Percentiles rank a stretch among this genome's conserved stretches.
Evolutionary conservation across 2,797 vertebrate species (phyloP).

Genomic region (Garrulus glandarius): DNA sequence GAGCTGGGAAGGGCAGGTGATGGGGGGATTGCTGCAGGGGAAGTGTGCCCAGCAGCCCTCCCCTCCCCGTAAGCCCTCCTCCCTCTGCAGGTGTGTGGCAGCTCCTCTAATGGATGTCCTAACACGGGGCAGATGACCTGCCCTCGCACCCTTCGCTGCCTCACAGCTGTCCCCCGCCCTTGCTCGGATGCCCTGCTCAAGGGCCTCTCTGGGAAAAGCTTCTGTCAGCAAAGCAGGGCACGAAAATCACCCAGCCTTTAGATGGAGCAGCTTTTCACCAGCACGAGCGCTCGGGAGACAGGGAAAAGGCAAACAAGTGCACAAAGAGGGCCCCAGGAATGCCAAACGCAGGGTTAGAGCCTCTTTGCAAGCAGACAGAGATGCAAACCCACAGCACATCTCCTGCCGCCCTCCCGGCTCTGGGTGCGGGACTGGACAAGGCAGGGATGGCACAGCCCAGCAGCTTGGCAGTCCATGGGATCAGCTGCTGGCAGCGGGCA

Average conservation of each 20-base stretch:
- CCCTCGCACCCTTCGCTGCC: fast-evolving
- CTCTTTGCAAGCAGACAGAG: background rate
- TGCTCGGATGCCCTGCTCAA: background rate
- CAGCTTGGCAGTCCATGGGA: background rate
- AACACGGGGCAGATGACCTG: background rate
- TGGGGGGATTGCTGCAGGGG: background rate
- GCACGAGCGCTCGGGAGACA: fast-evolving
- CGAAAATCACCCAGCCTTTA: background rate
- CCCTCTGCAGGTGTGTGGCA: background rate
- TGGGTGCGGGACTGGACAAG: fast-evolving
- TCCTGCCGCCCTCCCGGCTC: background rate
- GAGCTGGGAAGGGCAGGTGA: background rate
- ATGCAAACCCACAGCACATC: background rate
- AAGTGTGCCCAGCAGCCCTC: background rate
- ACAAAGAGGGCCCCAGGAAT: fast-evolving
- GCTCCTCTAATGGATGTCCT: background rate
- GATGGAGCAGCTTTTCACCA: background rate
- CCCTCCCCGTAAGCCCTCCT: background rate
- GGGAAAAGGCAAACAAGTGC: background rate
- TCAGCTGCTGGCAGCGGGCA: background rate
- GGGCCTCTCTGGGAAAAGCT: background rate
- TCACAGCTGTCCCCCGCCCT: background rate
- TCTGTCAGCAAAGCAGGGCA: background rate
- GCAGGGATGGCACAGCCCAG: background rate
- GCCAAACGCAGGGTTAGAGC: fast-evolving